Percentiles rank a stretch among this genome's conserved stretches.
Evolutionary conservation across 1,140 invertebrate genomes (phyloP).

Genomic region (Armadillidium nasatum): DNA sequence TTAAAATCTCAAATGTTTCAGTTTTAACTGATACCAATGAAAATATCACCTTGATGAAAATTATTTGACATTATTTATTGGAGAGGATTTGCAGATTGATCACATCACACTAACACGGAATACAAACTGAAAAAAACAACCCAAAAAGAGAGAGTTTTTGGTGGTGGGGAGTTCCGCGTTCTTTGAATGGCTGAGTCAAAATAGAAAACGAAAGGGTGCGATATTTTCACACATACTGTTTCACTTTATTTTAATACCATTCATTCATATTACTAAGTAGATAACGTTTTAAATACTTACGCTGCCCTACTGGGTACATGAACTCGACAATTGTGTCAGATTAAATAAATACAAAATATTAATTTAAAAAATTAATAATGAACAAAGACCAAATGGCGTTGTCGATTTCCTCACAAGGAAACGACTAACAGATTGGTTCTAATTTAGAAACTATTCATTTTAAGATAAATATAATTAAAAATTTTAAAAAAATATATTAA

Average conservation of each 20-base stretch:
- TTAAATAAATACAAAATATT: conserved; percentile 28
- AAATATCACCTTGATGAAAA: no score
- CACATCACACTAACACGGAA: no score
- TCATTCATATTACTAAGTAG: no score
- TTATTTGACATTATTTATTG: no score
- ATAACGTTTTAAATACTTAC: conserved; percentile 48
- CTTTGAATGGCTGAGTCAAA: neutral
- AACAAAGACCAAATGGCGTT: conserved; percentile 32
- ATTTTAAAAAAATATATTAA: no score
- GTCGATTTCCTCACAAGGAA: conserved; percentile 30
- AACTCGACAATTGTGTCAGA: conserved; percentile 46
- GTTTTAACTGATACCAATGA: no score
- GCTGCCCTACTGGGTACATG: conserved; percentile 56
- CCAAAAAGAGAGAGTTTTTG: conserved; percentile 1
- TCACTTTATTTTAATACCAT: no score
- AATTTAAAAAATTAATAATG: conserved; percentile 28
- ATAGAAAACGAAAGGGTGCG: neutral
- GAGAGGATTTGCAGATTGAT: no score
- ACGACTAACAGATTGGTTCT: conserved; percentile 35
- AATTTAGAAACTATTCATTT: neutral
- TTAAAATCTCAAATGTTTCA: no score
- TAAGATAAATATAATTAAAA: neutral
- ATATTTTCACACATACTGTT: no score
- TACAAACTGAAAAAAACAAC: neutral
- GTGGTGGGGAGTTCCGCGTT: neutral